Evolutionary conservation across 2,797 vertebrate genomes (phyloP), one percentile per base, ranked within the genome.

Genomic region (Calcarius lapponicus): DNA sequence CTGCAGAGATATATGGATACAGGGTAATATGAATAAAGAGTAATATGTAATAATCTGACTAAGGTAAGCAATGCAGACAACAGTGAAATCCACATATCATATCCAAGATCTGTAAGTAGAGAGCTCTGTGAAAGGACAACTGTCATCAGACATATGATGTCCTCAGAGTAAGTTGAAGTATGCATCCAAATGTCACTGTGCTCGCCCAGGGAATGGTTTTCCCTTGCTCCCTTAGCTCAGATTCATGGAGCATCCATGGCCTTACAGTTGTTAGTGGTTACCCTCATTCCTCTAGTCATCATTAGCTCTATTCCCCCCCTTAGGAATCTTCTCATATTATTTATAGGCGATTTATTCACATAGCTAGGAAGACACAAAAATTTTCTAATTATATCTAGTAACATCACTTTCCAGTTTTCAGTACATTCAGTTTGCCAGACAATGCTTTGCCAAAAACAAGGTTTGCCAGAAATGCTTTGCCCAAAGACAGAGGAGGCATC

Each of bases 351-450:
- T 98, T 95, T 95, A 92, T 98, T 97, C 96, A 97, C 97, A 97
- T 97, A 97, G 97, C 97, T 95, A 96, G 95, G 92, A 94, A 92
- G 96, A 96, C 86, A 97, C 88, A 73, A 95, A 97, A 97, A 97
- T 93, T 94, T 97, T 98, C 98, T 98, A 98, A 98, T 97, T 98
- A 98, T 98, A 98, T 97, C 98, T 93, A 94, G 97, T 97, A 97
- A 97, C 97, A 98, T 97, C 97, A 98, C 93, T 91, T 94, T 90
- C 90, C 93, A 97, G 96, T 96, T 96, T 96, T 96, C 93, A 92
- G 93, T 95, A 84, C 95, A 75, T 96, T 91, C 91, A 48, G 96
- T 97, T 95, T 98, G 98, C 97, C 98, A 98, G 97, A 98, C 97
- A 96, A 96, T 95, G 94, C 96, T 97, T 98, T 97, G 97, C 96